Base-by-base conservation (phyloP, 2,888 invertebrate species). In the Gymnosoma rotundatum region DNA sequence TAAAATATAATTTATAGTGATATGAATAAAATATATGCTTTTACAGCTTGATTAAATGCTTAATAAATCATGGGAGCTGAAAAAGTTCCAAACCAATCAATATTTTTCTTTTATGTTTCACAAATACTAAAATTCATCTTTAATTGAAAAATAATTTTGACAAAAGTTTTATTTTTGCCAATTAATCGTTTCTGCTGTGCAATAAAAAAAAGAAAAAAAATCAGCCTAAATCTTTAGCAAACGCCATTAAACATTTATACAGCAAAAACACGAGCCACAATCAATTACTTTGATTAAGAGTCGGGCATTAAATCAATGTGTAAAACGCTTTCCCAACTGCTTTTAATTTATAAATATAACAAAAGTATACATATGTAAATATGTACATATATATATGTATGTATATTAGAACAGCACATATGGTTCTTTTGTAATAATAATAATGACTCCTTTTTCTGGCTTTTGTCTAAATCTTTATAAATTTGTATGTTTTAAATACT, bases 211-310 rank as follows among this genome's bases (percentile, higher is more conserved):
- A 38, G 6, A 42, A 4, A 42, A 42, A 42, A 42, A 12, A 12
- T 42, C 42, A 42, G 12, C 42, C 12, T 42, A 42, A 42, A 4
- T 42, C 42, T 42, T n/a, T 60, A 64, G 61, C 58, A 50, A 83
- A 69, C 36, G 63, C 20, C 10, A 67, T 54, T 45, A 66, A 74
- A 76, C 50, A 63, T 38, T 52, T 60, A 60, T 21, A 60, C 25
- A 50, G 66, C 5, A 74, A 21, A 16, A 76, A 54, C 42, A 52
- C 21, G 36, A 66, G 42, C 67, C 66, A 32, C 74, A 81, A 81
- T 78, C 86, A 85, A 85, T 86, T 86, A 87, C 83, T 83, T 86
- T 87, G 87, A 87, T 86, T 85, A 86, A 87, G 85, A 86, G 85
- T 69, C 72, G 66, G 76, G 83, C 85, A 87, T 86, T 87, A 87